Percentiles rank a stretch among this genome's conserved stretches.
phyloP scores from a whole-genome alignment of 37 sponge, comb jelly and placozoan species.

The Aplysina aerophoba region DNA sequence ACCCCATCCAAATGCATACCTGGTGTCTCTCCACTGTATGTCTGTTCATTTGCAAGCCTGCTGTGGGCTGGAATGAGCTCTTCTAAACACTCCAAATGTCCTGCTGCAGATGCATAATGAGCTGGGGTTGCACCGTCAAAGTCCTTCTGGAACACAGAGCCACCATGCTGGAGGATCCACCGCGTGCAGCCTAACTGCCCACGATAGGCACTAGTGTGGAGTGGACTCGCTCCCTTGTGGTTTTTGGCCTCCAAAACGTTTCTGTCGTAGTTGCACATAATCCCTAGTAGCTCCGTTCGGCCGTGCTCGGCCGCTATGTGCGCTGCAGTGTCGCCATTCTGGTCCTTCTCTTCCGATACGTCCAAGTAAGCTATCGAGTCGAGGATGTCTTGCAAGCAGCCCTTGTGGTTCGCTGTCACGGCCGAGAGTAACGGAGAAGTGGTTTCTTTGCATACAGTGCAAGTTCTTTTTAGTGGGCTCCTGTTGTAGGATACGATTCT shows the following conservation, averaged over 20 bases:
- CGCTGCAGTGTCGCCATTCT: conserved; percentile 65
- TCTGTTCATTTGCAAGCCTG: conserved; percentile 51
- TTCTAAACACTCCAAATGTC: conserved; percentile 68
- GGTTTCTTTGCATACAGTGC: conserved; percentile 40
- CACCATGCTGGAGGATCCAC: conserved; percentile 51
- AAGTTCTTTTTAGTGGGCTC: conserved; percentile 33
- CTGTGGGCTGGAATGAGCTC: conserved; percentile 32
- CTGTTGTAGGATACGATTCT: not conserved
- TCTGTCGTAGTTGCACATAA: conserved; percentile 40
- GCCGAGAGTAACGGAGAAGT: conserved; percentile 45
- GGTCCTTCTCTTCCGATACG: conserved; percentile 21
- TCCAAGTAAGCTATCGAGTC: not conserved
- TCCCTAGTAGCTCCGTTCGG: conserved; percentile 36
- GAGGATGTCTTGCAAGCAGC: conserved; percentile 62
- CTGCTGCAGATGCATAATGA: conserved; percentile 79
- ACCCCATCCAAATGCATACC: conserved; percentile 39
- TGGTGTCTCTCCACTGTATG: conserved; percentile 86
- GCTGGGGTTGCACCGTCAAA: conserved; percentile 84
- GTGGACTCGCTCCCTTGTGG: conserved; percentile 77
- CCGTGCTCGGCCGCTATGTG: conserved; percentile 78
- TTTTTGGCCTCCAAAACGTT: conserved; percentile 48
- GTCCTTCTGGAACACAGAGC: conserved; percentile 44
- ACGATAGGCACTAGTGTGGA: conserved; percentile 78
- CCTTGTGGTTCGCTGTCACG: conserved; percentile 43
- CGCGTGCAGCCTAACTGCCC: conserved; percentile 67